Conservation (phyloP, 2,113 vertebrate genomes). For the Mobula birostris region DNA sequence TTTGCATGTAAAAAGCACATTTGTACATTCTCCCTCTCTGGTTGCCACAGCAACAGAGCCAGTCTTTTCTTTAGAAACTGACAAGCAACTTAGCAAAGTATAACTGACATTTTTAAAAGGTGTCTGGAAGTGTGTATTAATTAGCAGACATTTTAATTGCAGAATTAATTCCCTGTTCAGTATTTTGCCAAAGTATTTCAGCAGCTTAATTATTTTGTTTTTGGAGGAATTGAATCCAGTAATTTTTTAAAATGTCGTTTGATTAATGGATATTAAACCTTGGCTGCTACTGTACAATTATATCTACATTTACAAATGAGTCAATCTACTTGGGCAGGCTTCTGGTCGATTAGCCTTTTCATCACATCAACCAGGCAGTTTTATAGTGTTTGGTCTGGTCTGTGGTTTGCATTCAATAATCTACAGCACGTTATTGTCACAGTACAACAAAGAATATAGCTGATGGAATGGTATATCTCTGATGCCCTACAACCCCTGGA, state of each 20-base stretch:
- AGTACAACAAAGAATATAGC: neutral
- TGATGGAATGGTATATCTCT: neutral
- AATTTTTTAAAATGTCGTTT: constrained; percentile 31
- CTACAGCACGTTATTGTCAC: neutral
- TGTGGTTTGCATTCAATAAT: constrained; percentile 28
- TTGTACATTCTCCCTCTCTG: neutral
- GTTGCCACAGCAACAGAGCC: constrained; percentile 21
- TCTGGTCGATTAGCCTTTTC: constrained; percentile 35
- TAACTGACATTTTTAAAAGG: constrained; percentile 31
- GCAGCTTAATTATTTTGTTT: constrained; percentile 38
- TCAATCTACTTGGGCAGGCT: constrained; percentile 29
- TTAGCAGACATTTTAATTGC: constrained; percentile 36
- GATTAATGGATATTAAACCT: constrained; percentile 36
- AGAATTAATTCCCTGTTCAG: constrained; percentile 28
- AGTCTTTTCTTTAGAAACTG: constrained; percentile 20
- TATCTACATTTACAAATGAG: constrained; percentile 34
- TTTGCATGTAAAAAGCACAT: constrained; percentile 27
- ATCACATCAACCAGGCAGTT: constrained; percentile 31
- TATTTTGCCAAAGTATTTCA: constrained; percentile 24
- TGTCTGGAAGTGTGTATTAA: constrained; percentile 31
- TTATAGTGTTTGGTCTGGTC: constrained; percentile 26
- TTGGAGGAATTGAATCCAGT: constrained; percentile 35
- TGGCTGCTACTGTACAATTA: constrained; percentile 26
- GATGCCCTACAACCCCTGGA: neutral
- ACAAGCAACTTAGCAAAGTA: constrained; percentile 29